Evolutionary conservation across 2,113 vertebrate genomes (phyloP), one percentile per base, ranked within the genome.

Genomic region (Myrmecophaga tridactyla): DNA sequence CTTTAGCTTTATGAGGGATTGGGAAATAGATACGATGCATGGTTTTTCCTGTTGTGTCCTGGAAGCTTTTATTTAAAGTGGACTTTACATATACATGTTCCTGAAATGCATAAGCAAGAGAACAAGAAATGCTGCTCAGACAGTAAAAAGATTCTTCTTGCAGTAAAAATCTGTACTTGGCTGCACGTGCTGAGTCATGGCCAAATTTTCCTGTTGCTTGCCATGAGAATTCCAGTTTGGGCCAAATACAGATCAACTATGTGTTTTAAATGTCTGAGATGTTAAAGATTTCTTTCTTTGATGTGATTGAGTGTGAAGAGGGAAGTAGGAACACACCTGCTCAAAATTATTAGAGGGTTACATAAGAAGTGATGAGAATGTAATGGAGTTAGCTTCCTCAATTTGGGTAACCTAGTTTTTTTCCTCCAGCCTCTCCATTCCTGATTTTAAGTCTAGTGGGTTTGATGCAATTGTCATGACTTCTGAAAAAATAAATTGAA

Each of bases 381-480:
- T 23, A 7, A 12, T 46, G 39, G 62, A 46, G 1, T 53, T 56
- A 10, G 14, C 2, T 1, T 17, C 65, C 58, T 65, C 43, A 3
- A 0, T 4, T 6, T 8, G 25, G 39, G 77, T 53, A 3, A 20
- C 63, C 56, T 41, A 2, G 25, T 29, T n/a, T n/a, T 3, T 3
- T 15, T 48, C 20, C 62, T 56, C 51, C 43, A 46, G 36, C 62
- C 46, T 82, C 67, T 90, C 51, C 21, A 9, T 36, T 65, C n/a
- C n/a, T 29, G 4, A 91, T 86, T 97, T 96, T 96, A 96, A 58
- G 80, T 96, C 94, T 87, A 36, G 41, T 95, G 90, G 94, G 73
- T 92, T 97, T 97, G 46, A 96, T 96, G 89, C 94, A 97, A 95
- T 94, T 95, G 96, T 96, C 96, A 90, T 96, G 92, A 94, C 83